These are phyloP conservation scores for Hemibagrus wyckioides DNA, from an alignment of 2,113 vertebrate species.

Conservation along the genomic window DNA sequence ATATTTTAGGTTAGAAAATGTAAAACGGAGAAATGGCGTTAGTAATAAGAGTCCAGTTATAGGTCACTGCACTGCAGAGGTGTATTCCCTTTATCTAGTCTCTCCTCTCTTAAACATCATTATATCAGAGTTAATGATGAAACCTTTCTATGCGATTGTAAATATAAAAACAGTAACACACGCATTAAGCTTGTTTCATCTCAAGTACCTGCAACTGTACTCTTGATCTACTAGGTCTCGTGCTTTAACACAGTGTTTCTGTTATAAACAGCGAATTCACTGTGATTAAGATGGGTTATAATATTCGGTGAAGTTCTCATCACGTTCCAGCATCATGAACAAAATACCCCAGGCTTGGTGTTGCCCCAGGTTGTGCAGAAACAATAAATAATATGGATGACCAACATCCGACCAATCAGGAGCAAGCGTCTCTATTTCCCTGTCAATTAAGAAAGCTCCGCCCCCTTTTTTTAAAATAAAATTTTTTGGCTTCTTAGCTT, in stretches of 20 bases:
- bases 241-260: not conserved
- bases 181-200: not conserved
- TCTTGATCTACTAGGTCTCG: too few species aligned
- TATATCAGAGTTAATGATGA: not conserved
- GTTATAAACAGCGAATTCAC: not conserved
- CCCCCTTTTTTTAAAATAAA: not conserved
- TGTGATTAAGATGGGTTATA: too few species aligned
- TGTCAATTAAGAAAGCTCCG: not conserved
- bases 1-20: not conserved
- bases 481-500: not conserved
- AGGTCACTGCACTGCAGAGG: conserved; percentile 35
- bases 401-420: not conserved
- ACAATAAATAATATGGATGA: not conserved
- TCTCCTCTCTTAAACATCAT: not conserved
- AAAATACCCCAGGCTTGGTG: not conserved
- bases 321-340: not conserved
- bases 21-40: not conserved
- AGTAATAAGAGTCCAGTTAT: conserved; percentile 1
- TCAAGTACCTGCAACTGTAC: not conserved
- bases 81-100: not conserved
- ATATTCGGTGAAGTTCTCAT: not conserved
- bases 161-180: not conserved
- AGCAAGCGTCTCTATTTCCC: not conserved
- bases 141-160: not conserved
- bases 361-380: not conserved